Evolutionary conservation across 2,888 invertebrate species (phyloP).

Genomic region (Oegoconia quadripuncta): DNA sequence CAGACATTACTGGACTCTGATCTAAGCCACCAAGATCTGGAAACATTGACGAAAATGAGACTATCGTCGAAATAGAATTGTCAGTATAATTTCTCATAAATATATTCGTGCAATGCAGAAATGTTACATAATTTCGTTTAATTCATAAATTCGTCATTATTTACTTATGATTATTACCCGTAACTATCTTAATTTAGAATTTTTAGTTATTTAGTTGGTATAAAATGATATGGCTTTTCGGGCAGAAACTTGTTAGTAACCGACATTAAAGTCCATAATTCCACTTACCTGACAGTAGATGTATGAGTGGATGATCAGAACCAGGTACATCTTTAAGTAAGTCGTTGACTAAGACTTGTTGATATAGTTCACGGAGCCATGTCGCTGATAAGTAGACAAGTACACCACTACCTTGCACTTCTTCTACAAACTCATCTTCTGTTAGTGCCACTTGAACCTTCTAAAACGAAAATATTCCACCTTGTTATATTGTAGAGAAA

Average conservation of each 20-base stretch:
- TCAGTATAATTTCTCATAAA: too few relatives aligned
- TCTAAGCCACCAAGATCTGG: constrained; percentile 91
- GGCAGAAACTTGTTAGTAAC: not conserved
- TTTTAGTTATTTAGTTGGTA: not conserved
- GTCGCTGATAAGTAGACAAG: constrained; percentile 95
- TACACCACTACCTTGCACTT: constrained; percentile 94
- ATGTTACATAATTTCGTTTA: too few relatives aligned
- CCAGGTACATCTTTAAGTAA: constrained; percentile 85
- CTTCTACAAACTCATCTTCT: constrained; percentile 94
- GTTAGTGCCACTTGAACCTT: constrained; percentile 79
- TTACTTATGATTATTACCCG: too few relatives aligned
- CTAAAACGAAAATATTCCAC: constrained; percentile 34
- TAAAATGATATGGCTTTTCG: not conserved
- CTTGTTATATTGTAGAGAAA: too few relatives aligned
- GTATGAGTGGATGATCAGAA: constrained; percentile 84
- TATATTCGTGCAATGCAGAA: too few relatives aligned
- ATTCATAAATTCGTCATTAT: too few relatives aligned
- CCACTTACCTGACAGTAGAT: constrained; percentile 84
- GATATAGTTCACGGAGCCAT: constrained; percentile 96
- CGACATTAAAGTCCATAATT: not conserved
- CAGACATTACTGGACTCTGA: constrained; percentile 90
- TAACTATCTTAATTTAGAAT: not conserved
- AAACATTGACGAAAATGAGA: too few relatives aligned
- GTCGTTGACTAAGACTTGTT: constrained; percentile 87
- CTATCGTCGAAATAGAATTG: too few relatives aligned